phyloP scores from a whole-genome alignment of 1,140 invertebrate genomes.

The Eumaeus atala region DNA sequence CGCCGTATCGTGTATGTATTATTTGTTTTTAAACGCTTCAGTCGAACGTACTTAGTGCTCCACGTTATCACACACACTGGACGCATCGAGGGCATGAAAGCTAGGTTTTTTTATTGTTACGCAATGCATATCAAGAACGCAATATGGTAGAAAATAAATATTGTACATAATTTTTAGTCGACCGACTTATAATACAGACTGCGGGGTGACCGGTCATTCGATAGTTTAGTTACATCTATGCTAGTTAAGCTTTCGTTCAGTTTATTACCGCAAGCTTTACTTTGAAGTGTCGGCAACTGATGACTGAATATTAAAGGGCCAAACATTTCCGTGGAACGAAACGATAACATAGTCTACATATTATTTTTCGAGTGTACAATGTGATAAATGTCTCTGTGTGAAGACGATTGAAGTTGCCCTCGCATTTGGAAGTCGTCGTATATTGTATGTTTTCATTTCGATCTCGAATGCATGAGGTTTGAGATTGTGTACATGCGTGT shows the following conservation, averaged over 20 bases:
- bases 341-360: conserved; percentile 32
- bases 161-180: conserved; percentile 67
- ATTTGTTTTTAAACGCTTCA: conserved; percentile 62
- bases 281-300: conserved; percentile 69
- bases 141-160: conserved; percentile 74
- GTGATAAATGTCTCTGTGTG: conserved; percentile 41
- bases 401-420: conserved; percentile 53
- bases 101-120: conserved; percentile 74
- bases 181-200: conserved; percentile 66
- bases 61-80: conserved; percentile 36
- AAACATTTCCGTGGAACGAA: conserved; percentile 47
- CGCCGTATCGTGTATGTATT: conserved; percentile 57
- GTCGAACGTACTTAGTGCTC: conserved; percentile 62
- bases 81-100: conserved; percentile 62
- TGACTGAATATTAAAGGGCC: conserved; percentile 68
- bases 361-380: conserved; percentile 60
- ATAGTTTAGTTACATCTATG: conserved; percentile 69
- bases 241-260: conserved; percentile 69
- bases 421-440: conserved; percentile 65
- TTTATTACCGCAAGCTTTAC: conserved; percentile 68
- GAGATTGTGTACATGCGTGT: conserved; percentile 38
- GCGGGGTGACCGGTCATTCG: conserved; percentile 60
- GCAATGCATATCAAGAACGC: conserved; percentile 73
- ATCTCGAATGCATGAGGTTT: conserved; percentile 45
- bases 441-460: conserved; percentile 51